Percentiles rank a stretch among this genome's conserved stretches.
Evolutionary conservation across 2,113 vertebrate species (phyloP).

Genomic region (Thoracochromis brauschi): DNA sequence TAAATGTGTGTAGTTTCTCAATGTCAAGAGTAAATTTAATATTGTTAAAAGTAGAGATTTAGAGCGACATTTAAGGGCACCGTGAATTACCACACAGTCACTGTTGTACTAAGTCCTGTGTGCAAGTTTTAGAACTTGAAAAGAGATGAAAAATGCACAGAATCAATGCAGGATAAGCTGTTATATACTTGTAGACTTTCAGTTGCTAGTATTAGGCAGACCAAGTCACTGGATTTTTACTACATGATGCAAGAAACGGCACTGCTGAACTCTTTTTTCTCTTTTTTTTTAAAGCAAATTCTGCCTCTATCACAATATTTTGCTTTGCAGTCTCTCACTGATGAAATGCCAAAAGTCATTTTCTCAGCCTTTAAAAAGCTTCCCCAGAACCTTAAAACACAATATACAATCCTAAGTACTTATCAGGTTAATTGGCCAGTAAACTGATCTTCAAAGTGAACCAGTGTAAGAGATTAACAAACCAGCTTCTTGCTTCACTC

Average conservation of each 20-base stretch:
- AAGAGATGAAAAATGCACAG: not conserved
- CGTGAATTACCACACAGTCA: not conserved
- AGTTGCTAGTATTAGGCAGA: not conserved
- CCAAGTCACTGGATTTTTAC: not conserved
- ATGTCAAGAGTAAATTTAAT: not conserved
- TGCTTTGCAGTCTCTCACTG: not conserved
- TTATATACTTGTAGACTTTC: not conserved
- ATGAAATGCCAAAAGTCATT: not conserved
- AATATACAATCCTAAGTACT: not conserved
- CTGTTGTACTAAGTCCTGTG: not conserved
- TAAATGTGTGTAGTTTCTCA: not conserved
- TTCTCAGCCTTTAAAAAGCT: not conserved
- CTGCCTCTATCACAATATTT: not conserved
- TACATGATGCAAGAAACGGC: not conserved
- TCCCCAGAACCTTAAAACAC: not conserved
- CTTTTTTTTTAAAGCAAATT: not conserved
- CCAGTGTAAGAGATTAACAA: not conserved
- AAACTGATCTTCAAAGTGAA: not conserved
- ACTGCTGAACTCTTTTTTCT: not conserved
- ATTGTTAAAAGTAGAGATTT: not conserved
- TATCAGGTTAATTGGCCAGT: not conserved
- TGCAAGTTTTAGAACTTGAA: not conserved
- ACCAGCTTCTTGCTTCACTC: not conserved
- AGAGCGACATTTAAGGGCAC: not conserved
- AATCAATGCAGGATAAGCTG: not conserved